A percentile compares a stretch with the other conserved stretches of the same genome.
Conservation (phyloP, 2,113 vertebrate species). For the Nestor notabilis region DNA sequence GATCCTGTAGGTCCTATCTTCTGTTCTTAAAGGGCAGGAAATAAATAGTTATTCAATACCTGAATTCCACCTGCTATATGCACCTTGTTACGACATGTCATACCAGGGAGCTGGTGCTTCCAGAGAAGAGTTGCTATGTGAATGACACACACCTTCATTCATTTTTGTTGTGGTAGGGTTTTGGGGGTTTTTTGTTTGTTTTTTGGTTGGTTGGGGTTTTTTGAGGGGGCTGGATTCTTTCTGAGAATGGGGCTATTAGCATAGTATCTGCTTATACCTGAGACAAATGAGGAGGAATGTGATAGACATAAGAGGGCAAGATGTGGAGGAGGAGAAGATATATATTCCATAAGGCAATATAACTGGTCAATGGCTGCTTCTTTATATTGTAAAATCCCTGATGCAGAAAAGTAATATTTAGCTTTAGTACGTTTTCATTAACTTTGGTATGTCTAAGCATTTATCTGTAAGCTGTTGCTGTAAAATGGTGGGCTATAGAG, state of each 20-base stretch:
- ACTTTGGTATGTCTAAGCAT: background rate
- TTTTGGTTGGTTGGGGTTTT: background rate
- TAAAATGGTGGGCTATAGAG: background rate
- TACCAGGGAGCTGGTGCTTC: background rate
- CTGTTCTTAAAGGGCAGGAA: background rate
- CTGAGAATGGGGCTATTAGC: background rate
- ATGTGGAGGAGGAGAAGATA: background rate
- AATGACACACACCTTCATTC: background rate
- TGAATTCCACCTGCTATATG: background rate
- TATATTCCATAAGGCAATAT: background rate
- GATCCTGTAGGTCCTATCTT: background rate
- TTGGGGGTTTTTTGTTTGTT: background rate
- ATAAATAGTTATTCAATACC: background rate
- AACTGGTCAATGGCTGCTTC: background rate
- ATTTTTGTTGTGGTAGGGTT: background rate
- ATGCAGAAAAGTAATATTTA: background rate
- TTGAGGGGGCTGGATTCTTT: background rate
- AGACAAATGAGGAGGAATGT: background rate
- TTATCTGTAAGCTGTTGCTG: background rate
- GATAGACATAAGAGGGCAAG: background rate
- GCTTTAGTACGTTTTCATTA: background rate
- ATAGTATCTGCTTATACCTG: background rate
- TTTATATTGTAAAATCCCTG: background rate
- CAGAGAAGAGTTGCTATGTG: background rate
- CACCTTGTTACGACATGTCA: background rate